phyloP scores from a whole-genome alignment of 2,113 vertebrate genomes.

The Puffinus mauretanicus region DNA sequence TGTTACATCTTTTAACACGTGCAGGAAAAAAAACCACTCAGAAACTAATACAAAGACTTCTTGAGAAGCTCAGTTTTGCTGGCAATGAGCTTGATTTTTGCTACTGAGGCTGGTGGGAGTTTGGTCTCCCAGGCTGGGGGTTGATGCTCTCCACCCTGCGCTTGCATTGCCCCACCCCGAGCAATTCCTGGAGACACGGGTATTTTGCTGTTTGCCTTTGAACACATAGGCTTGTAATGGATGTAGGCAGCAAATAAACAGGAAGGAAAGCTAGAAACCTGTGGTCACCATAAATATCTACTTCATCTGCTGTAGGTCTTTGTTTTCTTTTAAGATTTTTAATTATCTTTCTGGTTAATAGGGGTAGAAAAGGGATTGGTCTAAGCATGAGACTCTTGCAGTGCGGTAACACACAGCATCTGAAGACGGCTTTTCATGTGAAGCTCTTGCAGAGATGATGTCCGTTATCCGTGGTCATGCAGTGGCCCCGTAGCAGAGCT shows the following conservation, averaged over 20 bases:
- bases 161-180: background rate
- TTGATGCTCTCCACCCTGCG: background rate
- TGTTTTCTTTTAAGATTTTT: background rate
- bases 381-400: background rate
- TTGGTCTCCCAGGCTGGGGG: background rate
- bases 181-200: background rate
- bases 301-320: background rate
- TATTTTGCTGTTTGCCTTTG: background rate
- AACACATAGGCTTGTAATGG: background rate
- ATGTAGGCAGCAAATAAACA: background rate
- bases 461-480: background rate
- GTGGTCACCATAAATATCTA: background rate
- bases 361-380: background rate
- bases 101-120: background rate
- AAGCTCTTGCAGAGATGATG: background rate
- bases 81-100: background rate
- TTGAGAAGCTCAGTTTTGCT: background rate
- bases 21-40: accelerated
- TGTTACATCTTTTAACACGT: background rate
- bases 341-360: background rate
- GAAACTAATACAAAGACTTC: background rate
- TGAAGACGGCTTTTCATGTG: background rate
- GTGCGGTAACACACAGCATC: background rate
- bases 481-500: background rate
- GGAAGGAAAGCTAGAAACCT: background rate